These are phyloP conservation scores for Sternarchorhynchus goeldii DNA, from an alignment of 2,797 vertebrate genomes.

Conservation along the genomic window DNA sequence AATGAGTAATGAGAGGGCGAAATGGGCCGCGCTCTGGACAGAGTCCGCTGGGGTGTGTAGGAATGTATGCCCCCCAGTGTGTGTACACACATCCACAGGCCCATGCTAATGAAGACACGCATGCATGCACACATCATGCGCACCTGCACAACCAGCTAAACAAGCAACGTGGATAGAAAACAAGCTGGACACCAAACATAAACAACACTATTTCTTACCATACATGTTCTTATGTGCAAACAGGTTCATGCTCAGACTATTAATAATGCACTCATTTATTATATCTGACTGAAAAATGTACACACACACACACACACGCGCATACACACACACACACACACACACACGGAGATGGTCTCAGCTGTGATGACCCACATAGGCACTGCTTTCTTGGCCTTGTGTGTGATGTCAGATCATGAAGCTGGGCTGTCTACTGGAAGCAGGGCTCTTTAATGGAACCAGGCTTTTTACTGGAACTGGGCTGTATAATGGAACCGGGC, in stretches of 20 bases:
- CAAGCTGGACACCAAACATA: conserved; percentile 16
- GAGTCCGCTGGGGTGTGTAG: background rate
- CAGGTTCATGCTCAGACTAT: conserved; percentile 27
- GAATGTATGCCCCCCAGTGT: background rate
- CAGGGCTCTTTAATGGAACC: conserved; percentile 28
- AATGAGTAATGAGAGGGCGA: conserved; percentile 16
- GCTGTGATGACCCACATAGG: conserved; percentile 45
- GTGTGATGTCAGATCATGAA: conserved; percentile 37
- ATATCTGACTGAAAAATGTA: conserved; percentile 24
- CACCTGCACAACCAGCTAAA: background rate
- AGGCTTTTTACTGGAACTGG: too few relatives aligned
- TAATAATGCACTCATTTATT: conserved; percentile 41
- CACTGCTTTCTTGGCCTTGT: background rate
- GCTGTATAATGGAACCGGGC: background rate
- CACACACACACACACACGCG: background rate
- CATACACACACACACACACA: background rate
- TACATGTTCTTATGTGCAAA: background rate
- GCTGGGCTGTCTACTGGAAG: conserved; percentile 33
- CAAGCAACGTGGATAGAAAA: conserved; percentile 12
- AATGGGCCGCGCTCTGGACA: conserved; percentile 1
- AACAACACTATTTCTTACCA: conserved; percentile 11
- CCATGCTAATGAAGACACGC: conserved; percentile 1
- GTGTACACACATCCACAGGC: background rate
- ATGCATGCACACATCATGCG: background rate
- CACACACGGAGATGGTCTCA: conserved; percentile 12